Evolutionary conservation across 2,888 invertebrate species (phyloP), one percentile per base, ranked within the genome.

Genomic region (Pseudeuparius sepicola): DNA sequence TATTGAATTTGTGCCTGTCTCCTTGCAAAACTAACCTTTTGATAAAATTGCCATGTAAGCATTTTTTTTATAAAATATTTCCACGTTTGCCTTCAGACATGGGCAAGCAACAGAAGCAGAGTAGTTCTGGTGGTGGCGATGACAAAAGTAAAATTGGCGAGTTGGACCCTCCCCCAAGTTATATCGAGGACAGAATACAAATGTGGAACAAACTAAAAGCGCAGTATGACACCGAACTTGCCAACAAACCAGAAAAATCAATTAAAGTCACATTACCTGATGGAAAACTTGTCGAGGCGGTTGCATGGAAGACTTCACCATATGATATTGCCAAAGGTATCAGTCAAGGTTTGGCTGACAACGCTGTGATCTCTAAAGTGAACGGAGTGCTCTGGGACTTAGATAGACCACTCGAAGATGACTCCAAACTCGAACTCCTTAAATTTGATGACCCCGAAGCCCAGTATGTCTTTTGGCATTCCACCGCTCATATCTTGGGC

Each of bases 401-500:
- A 44, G 97, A 98, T 59, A 68, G 98, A 42, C 96, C 96, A 0
- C 64, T 98, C 35, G 97, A 97, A 62, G 66, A 59, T 0, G 79
- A 84, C 57, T 88, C 90, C 53, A 75, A 71, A 38, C 63, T 99
- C 36, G 77, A 93, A 48, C 66, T 99, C 1, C 65, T 98, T 2
- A 87, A 94, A 52, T 97, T 98, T 68, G 92, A 96, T 53, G 82
- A 94, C 60, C 78, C 86, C 1, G 96, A 97, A 45, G 93, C 88
- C 4, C 85, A 90, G 61, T 82, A 88, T 40, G 97, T 98, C 0
- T 99, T 96, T 64, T 98, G 98, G 98, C 97, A 99, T 63, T 97
- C 96, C 1, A 89, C 94, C 4, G 98, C 98, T 1, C 97, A 98
- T 58, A 80, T 98, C 55, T 71, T 98, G 41, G 98, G 98, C 1